A percentile compares a stretch with the other conserved stretches of the same genome.
Evolutionary conservation across 2,797 vertebrate genomes (phyloP).

Genomic region (Thunnus albacares): DNA sequence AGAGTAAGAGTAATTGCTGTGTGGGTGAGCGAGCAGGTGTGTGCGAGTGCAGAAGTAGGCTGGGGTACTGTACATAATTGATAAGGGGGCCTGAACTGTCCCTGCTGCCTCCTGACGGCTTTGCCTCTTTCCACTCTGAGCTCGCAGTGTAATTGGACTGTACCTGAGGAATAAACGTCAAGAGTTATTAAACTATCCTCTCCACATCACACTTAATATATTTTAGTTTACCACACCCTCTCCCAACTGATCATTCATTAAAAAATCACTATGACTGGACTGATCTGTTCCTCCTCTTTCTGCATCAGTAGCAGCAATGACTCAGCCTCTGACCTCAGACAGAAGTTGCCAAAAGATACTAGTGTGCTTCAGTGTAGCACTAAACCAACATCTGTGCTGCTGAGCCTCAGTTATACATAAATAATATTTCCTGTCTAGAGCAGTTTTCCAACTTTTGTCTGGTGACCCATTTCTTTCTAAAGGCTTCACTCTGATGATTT

Average conservation of each 20-base stretch:
- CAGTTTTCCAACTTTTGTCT: conserved; percentile 36
- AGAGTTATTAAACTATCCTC: conserved; percentile 3
- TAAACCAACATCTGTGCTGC: conserved; percentile 29
- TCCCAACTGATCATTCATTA: conserved; percentile 3
- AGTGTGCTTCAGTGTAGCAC: neutral
- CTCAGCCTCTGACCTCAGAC: neutral
- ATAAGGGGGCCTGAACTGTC: conserved; percentile 64
- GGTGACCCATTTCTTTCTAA: conserved; percentile 63
- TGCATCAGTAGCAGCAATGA: neutral
- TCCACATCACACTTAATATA: neutral
- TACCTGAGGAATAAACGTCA: conserved; percentile 40
- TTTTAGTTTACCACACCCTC: neutral
- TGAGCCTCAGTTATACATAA: conserved; percentile 64
- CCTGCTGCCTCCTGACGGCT: conserved; percentile 50
- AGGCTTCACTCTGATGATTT: neutral
- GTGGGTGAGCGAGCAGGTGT: conserved; percentile 69
- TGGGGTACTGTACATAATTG: conserved; percentile 76
- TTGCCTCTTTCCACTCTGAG: conserved; percentile 24
- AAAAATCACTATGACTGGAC: neutral
- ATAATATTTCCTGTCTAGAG: conserved; percentile 63
- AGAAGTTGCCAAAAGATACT: neutral
- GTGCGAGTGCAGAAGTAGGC: conserved; percentile 48
- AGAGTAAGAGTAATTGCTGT: conserved; percentile 57
- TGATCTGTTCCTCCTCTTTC: neutral
- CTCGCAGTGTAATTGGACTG: neutral